A percentile compares a stretch with the other conserved stretches of the same genome.
These are phyloP conservation scores for Nemapogon koenigi DNA, from an alignment of 2,888 invertebrate species.

Conservation along the genomic window DNA sequence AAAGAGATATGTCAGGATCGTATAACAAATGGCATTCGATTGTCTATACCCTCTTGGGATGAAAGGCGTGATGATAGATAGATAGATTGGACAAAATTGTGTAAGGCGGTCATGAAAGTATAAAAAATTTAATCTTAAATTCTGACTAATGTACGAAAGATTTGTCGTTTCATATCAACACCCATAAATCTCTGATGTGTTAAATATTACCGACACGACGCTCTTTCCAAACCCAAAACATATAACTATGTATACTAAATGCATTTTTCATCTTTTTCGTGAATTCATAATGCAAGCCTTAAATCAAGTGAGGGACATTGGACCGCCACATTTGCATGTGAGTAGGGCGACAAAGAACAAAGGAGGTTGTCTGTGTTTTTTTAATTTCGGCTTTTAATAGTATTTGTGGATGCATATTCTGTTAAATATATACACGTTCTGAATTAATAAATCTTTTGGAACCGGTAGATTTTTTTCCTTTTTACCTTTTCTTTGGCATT, in stretches of 20 bases:
- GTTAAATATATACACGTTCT: background rate
- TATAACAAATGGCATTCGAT: too few relatives aligned
- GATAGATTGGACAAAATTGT: too few relatives aligned
- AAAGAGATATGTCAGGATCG: too few relatives aligned
- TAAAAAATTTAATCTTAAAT: too few relatives aligned
- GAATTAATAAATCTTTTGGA: too few relatives aligned
- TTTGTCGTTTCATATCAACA: constrained; percentile 38
- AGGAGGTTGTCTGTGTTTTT: constrained; percentile 23
- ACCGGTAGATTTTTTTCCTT: too few relatives aligned
- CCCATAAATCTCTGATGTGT: constrained; percentile 33
- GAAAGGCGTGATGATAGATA: too few relatives aligned
- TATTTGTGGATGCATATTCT: background rate
- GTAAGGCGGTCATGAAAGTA: too few relatives aligned
- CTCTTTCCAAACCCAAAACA: constrained; percentile 23
- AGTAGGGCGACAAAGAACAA: constrained; percentile 58
- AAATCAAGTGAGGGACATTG: constrained; percentile 41
- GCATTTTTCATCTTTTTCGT: constrained; percentile 39
- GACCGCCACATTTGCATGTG: constrained; percentile 45
- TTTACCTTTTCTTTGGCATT: too few relatives aligned
- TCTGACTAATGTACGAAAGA: constrained; percentile 21
- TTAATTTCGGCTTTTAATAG: constrained; percentile 15
- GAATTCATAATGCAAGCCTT: constrained; percentile 41
- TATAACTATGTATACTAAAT: constrained; percentile 14
- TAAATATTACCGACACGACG: constrained; percentile 26
- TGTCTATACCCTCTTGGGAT: too few relatives aligned